A percentile compares a stretch with the other conserved stretches of the same genome.
These are phyloP conservation scores for Calyptomena viridis DNA, from an alignment of 2,113 vertebrate species.

Conservation along the genomic window DNA sequence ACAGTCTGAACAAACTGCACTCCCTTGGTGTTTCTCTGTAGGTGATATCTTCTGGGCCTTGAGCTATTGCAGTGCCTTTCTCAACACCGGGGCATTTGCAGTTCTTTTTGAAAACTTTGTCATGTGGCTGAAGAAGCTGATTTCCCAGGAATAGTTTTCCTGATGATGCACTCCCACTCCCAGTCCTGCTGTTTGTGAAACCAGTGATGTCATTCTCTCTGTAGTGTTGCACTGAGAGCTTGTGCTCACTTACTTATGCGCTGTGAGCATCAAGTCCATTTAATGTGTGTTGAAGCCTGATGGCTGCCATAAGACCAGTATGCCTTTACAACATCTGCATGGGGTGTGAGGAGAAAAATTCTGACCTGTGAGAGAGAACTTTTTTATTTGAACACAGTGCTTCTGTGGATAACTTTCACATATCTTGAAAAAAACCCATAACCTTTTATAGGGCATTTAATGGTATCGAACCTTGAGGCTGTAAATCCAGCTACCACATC, in stretches of 20 bases:
- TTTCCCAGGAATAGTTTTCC: not conserved
- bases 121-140: not conserved
- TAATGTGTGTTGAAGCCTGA: not conserved
- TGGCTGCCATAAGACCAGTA: not conserved
- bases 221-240: not conserved
- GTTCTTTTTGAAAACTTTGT: not conserved
- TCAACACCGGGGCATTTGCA: not conserved
- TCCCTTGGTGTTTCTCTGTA: not conserved
- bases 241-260: not conserved
- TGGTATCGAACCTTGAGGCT: not conserved
- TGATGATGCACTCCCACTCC: not conserved
- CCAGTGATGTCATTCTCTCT: not conserved
- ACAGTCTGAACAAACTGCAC: not conserved
- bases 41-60: not conserved
- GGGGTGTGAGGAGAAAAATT: not conserved
- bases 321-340: not conserved
- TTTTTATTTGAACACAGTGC: not conserved
- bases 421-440: not conserved
- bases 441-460: not conserved
- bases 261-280: not conserved
- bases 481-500: not conserved
- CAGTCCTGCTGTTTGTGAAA: slow-evolving; percentile 4
- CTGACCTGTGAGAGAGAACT: not conserved
- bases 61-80: not conserved
- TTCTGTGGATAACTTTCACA: not conserved